Evolutionary conservation across 2,797 vertebrate species (phyloP).

Genomic region (Dromococcyx pavoninus): DNA sequence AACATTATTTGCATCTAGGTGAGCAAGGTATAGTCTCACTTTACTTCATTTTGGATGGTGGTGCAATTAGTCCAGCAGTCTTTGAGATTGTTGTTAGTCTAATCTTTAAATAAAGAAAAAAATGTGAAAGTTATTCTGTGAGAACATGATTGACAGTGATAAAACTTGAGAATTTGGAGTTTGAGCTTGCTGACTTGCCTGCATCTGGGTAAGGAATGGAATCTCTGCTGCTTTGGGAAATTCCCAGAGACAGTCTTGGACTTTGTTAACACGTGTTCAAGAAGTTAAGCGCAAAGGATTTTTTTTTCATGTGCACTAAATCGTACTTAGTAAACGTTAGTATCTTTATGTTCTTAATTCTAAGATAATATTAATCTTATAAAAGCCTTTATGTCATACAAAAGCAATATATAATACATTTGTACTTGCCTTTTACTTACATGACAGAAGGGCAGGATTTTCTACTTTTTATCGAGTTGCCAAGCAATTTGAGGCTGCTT

Average conservation of each 20-base stretch:
- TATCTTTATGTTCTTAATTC: slow-evolving; percentile 38
- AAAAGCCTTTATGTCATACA: neutral
- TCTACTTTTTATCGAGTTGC: slow-evolving; percentile 33
- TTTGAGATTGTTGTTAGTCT: neutral
- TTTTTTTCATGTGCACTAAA: slow-evolving; percentile 54
- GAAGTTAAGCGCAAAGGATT: slow-evolving; percentile 30
- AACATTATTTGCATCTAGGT: neutral
- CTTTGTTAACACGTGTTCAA: neutral
- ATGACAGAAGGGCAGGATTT: slow-evolving; percentile 15
- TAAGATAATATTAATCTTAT: slow-evolving; percentile 48
- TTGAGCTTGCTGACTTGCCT: neutral
- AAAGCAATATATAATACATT: neutral
- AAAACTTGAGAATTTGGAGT: neutral
- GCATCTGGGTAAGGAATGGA: neutral
- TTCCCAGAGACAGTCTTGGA: neutral
- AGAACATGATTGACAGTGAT: neutral
- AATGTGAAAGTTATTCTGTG: neutral
- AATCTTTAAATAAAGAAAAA: neutral
- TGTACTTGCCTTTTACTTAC: slow-evolving; percentile 12
- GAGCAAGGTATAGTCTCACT: fast-evolving
- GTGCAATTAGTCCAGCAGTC: neutral
- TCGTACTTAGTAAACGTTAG: slow-evolving; percentile 35
- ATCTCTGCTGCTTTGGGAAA: slow-evolving; percentile 22
- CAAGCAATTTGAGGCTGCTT: slow-evolving; percentile 27
- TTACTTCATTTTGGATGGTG: neutral